phyloP scores from a whole-genome alignment of 1,140 invertebrate species.

The Amyelois transitella region DNA sequence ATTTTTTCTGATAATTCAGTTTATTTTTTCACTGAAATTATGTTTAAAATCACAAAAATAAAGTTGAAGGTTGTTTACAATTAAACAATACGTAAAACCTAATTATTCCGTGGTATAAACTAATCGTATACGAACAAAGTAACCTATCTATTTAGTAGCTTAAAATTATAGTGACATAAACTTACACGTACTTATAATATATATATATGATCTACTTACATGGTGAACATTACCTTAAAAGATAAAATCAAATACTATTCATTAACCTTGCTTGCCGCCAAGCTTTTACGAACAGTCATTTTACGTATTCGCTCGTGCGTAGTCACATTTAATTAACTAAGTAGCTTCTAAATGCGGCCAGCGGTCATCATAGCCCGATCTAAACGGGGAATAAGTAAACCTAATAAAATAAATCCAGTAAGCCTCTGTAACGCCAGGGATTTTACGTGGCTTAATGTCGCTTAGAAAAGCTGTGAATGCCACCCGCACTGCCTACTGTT shows the following conservation, averaged over 20 bases:
- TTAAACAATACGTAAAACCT: no score
- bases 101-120: no score
- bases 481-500: constrained; percentile 28
- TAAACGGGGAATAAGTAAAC: constrained; percentile 45
- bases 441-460: constrained; percentile 46
- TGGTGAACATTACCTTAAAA: no score
- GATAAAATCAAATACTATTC: background rate
- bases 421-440: constrained; percentile 35
- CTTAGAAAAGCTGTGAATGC: constrained; percentile 43
- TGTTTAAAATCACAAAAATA: no score
- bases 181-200: no score
- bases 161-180: no score
- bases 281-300: background rate
- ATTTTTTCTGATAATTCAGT: no score
- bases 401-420: constrained; percentile 58
- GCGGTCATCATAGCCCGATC: constrained; percentile 33
- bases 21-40: no score
- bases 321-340: constrained; percentile 42
- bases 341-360: constrained; percentile 25
- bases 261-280: background rate
- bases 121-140: no score
- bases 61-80: no score
- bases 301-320: background rate
- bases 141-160: no score
- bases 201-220: no score